Evolutionary conservation across 64 coral and sea anemone species (phyloP), one percentile per base, ranked within the genome.

Genomic region (Trachythela sp.): DNA sequence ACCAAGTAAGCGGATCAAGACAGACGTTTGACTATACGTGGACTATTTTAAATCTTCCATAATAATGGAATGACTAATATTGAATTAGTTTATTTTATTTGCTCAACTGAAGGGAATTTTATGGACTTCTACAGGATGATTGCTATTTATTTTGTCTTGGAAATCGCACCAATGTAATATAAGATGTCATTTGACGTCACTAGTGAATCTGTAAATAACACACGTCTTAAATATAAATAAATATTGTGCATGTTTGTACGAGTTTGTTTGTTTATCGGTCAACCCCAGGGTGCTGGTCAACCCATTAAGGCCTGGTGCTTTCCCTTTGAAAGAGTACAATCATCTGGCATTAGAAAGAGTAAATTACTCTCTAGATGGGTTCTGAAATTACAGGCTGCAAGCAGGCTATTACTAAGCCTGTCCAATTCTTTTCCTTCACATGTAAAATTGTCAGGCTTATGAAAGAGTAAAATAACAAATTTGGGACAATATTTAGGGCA

Each of bases 1-100:
- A 35, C 75, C 75, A 35, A 39, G 33, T 37, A 80, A 80, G 33
- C 30, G 75, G 15, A 80, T 80, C 75, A 80, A 80, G 75, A 80
- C 75, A 9, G 75, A 80, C 13, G 75, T 9, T 80, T 80, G 34
- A 37, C 59, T 31, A 68, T 45, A 45, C 56, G 24, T 64, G 20
- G 8, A 64, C 20, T 22, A 64, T 64, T 64, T 64, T 64, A 27
- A 64, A 20, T 27, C 56, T 5, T 64, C 42, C 42, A 18, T n/a
- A 27, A 64, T 64, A 8, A 26, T 64, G 56, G 20, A 64, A n/a
- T 64, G 5, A 26, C 20, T 64, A 27, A 64, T 27, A 64, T 64
- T 64, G 26, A 64, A 64, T 27, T 27, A 52, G 49, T 20, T 11
- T 52, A 64, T 64, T 64, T 64, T 64, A 64, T 64, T 64, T 64